Evolutionary conservation across 2,113 vertebrate species (phyloP).

Genomic region (Colinus virginianus): DNA sequence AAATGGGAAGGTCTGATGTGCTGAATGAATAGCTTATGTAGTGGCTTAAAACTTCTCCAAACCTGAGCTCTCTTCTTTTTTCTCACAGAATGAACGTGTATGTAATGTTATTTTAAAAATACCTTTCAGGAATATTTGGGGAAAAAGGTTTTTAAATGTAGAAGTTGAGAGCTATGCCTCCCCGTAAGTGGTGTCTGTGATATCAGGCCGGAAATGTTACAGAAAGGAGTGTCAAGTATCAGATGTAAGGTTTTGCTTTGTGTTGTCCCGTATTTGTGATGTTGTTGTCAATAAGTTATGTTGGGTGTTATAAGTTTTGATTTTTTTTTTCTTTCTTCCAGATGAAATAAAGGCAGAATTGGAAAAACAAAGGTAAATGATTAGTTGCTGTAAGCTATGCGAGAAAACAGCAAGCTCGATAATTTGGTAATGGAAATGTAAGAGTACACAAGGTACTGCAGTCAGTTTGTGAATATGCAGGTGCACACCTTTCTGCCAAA

Average conservation of each 20-base stretch:
- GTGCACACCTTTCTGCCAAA: background rate
- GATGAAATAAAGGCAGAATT: constrained; percentile 94
- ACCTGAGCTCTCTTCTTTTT: background rate
- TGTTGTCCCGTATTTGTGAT: background rate
- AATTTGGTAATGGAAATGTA: background rate
- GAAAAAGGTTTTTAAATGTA: background rate
- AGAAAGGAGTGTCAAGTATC: background rate
- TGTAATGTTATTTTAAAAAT: background rate
- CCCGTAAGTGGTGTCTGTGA: accelerated
- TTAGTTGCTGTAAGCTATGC: background rate
- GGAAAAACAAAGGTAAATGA: constrained; percentile 89
- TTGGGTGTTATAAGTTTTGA: background rate
- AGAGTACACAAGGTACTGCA: background rate
- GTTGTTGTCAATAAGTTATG: background rate
- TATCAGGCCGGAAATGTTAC: background rate
- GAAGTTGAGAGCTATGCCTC: background rate
- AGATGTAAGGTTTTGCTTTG: background rate
- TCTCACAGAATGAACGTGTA: background rate
- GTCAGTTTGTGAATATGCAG: background rate
- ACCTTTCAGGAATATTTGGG: background rate
- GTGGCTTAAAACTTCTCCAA: background rate
- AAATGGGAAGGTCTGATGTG: background rate
- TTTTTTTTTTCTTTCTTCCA: constrained; percentile 65
- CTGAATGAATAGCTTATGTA: background rate
- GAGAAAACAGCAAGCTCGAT: background rate